phyloP scores from a whole-genome alignment of 2,797 vertebrate species.

The Apodemus agrarius region DNA sequence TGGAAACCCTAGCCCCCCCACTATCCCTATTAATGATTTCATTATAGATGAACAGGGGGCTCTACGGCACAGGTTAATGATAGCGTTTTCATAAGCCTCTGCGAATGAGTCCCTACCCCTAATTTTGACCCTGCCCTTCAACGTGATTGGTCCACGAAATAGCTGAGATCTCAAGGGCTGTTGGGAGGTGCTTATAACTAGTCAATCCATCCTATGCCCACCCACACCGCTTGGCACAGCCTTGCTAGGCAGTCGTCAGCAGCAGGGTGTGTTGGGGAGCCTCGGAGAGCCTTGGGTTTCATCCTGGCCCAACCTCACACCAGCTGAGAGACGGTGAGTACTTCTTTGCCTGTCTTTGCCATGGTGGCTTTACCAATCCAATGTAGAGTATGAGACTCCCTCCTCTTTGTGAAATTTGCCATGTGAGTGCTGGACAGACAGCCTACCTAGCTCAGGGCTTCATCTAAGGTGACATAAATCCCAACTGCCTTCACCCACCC shows the following conservation, averaged over 20 bases:
- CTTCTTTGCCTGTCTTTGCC: not conserved
- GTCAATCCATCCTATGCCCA: constrained; percentile 70
- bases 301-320: not conserved
- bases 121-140: constrained; percentile 79
- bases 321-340: constrained; percentile 65
- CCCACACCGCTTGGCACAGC: constrained; percentile 67
- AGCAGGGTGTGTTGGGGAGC: constrained; percentile 68
- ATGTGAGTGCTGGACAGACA: not conserved
- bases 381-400: not conserved
- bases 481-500: not conserved
- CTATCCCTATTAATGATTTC: not conserved
- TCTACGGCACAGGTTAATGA: constrained; percentile 67
- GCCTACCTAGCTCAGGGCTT: not conserved
- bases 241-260: constrained; percentile 60
- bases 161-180: constrained; percentile 66
- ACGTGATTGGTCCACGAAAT: constrained; percentile 76
- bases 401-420: not conserved
- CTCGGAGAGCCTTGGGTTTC: constrained; percentile 30
- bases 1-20: constrained; percentile 45
- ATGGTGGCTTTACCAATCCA: constrained; percentile 54
- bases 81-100: constrained; percentile 74
- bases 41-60: constrained; percentile 54
- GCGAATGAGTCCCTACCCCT: constrained; percentile 74
- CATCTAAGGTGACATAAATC: not conserved
- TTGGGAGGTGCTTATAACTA: constrained; percentile 76